These are phyloP conservation scores for Epinephelus malabaricus DNA, from an alignment of 2,797 vertebrate species.

Conservation along the genomic window DNA sequence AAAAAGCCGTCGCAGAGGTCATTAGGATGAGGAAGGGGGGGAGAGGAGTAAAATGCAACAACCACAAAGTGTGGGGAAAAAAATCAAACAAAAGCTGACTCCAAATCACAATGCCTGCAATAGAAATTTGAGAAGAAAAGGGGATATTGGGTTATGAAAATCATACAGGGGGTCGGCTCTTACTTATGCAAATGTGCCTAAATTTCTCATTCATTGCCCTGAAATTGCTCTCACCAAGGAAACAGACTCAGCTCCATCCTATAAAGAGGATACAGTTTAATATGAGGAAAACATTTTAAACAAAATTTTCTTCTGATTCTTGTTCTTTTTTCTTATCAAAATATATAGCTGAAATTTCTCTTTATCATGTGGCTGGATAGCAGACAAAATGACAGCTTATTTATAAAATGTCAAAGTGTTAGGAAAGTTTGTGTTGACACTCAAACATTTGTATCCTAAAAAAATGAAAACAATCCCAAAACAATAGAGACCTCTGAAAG, in stretches of 20 bases:
- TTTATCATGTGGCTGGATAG: background rate
- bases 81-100: constrained; percentile 85
- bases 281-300: constrained; percentile 24
- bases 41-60: constrained; percentile 54
- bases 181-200: constrained; percentile 78
- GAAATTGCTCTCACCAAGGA: constrained; percentile 66
- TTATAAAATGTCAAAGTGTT: constrained; percentile 27
- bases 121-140: constrained; percentile 92
- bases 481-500: constrained; percentile 70
- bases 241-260: constrained; percentile 38
- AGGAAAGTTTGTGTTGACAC: constrained; percentile 38
- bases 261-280: constrained; percentile 43
- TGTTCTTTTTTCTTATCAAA: background rate
- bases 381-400: background rate
- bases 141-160: constrained; percentile 89
- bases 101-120: constrained; percentile 92
- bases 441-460: constrained; percentile 47
- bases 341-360: background rate
- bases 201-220: constrained; percentile 75
- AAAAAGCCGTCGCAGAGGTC: constrained; percentile 78
- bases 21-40: constrained; percentile 54
- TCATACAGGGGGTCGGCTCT: constrained; percentile 72
- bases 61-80: constrained; percentile 87
- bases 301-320: background rate
- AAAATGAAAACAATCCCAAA: constrained; percentile 67